Conservation (phyloP, 2,797 vertebrate genomes). For the Premnoplex brunnescens region DNA sequence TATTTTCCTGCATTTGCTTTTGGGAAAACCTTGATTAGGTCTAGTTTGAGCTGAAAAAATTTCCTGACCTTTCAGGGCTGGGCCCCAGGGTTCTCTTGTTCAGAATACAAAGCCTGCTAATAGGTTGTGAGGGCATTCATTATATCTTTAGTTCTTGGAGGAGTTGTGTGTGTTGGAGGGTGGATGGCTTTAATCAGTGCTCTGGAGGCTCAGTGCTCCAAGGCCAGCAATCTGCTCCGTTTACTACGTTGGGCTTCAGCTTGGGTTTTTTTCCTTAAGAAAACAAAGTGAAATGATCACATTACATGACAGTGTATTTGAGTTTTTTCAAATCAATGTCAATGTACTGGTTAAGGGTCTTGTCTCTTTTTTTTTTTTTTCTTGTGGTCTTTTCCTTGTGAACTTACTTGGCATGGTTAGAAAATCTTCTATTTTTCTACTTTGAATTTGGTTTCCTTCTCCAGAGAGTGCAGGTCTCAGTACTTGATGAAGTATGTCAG, state of each 20-base stretch:
- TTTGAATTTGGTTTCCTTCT: background rate
- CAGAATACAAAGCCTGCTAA: constrained; percentile 53
- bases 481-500: background rate
- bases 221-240: constrained; percentile 48
- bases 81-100: constrained; percentile 15
- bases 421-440: background rate
- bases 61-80: constrained; percentile 48
- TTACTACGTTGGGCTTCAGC: fast-evolving
- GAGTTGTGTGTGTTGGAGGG: constrained; percentile 37
- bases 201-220: constrained; percentile 58
- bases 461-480: background rate
- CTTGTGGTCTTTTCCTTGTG: background rate
- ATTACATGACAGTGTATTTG: background rate
- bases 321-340: background rate
- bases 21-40: constrained; percentile 42
- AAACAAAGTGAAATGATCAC: constrained; percentile 37
- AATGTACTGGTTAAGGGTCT: background rate
- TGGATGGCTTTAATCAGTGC: constrained; percentile 37
- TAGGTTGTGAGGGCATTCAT: constrained; percentile 62
- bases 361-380: background rate
- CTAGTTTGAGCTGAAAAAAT: constrained; percentile 30
- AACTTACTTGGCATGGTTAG: background rate
- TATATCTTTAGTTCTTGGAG: constrained; percentile 42
- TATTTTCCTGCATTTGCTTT: constrained; percentile 32
- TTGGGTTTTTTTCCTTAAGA: constrained; percentile 13